Base-by-base conservation (phyloP, 2,797 vertebrate species). In the Selene dorsalis region DNA sequence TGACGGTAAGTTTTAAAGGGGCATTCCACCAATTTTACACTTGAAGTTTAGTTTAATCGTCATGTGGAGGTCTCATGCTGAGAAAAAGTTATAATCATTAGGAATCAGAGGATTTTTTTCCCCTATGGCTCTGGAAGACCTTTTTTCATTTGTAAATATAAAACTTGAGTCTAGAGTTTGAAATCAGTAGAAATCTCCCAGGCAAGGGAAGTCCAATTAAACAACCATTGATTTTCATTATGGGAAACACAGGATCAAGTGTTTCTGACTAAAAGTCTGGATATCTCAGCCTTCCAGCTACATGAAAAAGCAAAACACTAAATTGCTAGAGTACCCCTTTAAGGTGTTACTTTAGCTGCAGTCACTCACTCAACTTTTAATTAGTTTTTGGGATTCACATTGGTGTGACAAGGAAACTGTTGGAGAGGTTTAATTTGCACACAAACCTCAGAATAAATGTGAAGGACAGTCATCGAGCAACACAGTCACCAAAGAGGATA, bases 371-470 rank as follows among this genome's bases (percentile, higher is more conserved):
- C 11, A 56, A 4, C 26, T 55, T 41, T 6, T 4, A 41, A 43
- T 55, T 24, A 8, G 22, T 30, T 74, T 1, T 28, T 57, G 43
- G 9, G 6, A 30, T 67, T 87, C 61, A 83, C 53, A 22, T 66
- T 43, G 43, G 8, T 48, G 22, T 10, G 32, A 61, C 41, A 67
- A 52, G 58, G 59, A 81, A 76, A 75, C 26, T 16, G 24, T 13
- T 57, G 52, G 72, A 30, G 52, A 64, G 26, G 45, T 45, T 73
- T 32, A 71, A 26, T 76, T 38, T 48, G 62, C 30, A 75, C 75
- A 80, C 61, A 76, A 77, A 81, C 48, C 26, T 75, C 50, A 63
- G 24, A 80, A 53, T 52, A 17, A 69, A 77, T 11, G 22, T 58
- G 69, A 79, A 63, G 69, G 66, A 78, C 43, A 57, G 41, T 71